Base-by-base conservation (phyloP, 2,113 vertebrate genomes). In the Pelobates fuscus region DNA sequence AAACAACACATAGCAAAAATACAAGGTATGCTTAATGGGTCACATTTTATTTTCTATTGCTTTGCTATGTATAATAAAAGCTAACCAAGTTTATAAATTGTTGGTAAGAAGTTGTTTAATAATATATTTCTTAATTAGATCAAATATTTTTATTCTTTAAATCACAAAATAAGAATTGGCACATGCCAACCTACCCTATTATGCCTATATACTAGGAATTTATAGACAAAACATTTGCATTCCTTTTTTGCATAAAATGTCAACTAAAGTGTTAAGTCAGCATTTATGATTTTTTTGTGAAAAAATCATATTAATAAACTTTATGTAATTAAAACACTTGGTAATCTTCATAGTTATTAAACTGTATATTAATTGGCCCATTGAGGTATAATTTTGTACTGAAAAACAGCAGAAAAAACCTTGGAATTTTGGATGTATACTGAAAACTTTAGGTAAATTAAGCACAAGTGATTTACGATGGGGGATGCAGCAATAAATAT, bases 241-340 rank as follows among this genome's bases (percentile, higher is more conserved):
- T 37, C 10, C 32, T 37, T 10, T 37, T 37, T 37, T 10, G 1
- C 11, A 49, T 11, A 18, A 15, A 18, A 1, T 49, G 44, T 18
- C 15, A 3, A 15, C 15, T 5, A 49, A 49, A 4, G 12, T 49
- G 44, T 18, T 55, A 60, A 70, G 80, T 79, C 59, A 79, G 60
- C 79, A 81, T 81, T 70, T n/a, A 81, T 65, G 58, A 66, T 71
- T 66, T 64, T 79, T 68, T 77, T 83, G 60, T 78, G 61, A 74
- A 78, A 66, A 78, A 74, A 17, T 25, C 32, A 78, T 49, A 76
- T 69, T 65, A 78, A 65, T 77, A 77, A 80, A 84, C 61, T 58
- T 78, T 43, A 69, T 57, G 21, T 65, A 76, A 79, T 63, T 72
- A 80, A 78, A 71, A 25, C 37, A 61, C 44, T 78, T 65, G 66